Conservation (phyloP, 1,140 invertebrate species). For the Acyrthosiphon pisum region DNA sequence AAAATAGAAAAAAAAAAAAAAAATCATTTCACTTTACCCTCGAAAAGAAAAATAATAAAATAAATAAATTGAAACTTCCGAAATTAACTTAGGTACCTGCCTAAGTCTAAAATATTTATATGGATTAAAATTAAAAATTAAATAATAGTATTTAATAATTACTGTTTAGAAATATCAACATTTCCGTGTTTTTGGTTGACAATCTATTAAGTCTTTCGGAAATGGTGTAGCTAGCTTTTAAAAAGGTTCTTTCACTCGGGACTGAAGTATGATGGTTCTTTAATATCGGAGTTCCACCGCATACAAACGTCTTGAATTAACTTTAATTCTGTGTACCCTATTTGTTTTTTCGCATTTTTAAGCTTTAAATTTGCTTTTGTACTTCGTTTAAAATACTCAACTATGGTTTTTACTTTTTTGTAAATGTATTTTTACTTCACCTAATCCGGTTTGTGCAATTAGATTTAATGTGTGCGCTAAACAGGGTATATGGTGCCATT, state of each 20-base stretch:
- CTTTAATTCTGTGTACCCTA: constrained; percentile 26
- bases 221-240: constrained; percentile 48
- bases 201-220: constrained; percentile 50
- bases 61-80: not conserved
- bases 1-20: not conserved
- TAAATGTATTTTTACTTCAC: constrained; percentile 38
- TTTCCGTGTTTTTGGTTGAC: not conserved
- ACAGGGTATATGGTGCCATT: constrained; percentile 8
- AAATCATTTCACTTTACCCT: not conserved
- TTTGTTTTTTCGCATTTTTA: constrained; percentile 41
- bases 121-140: not conserved
- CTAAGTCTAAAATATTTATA: not conserved
- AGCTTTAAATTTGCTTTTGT: constrained; percentile 45
- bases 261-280: constrained; percentile 51
- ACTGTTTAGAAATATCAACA: constrained; percentile 29
- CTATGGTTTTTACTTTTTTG: constrained; percentile 57
- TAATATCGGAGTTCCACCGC: constrained; percentile 57
- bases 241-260: not conserved
- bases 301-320: constrained; percentile 58
- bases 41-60: not conserved
- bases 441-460: constrained; percentile 2
- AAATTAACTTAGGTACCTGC: not conserved
- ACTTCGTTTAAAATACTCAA: constrained; percentile 57
- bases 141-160: constrained; percentile 17
- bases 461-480: not conserved